phyloP scores from a whole-genome alignment of 2,888 invertebrate species.

The Drosophila falleni region DNA sequence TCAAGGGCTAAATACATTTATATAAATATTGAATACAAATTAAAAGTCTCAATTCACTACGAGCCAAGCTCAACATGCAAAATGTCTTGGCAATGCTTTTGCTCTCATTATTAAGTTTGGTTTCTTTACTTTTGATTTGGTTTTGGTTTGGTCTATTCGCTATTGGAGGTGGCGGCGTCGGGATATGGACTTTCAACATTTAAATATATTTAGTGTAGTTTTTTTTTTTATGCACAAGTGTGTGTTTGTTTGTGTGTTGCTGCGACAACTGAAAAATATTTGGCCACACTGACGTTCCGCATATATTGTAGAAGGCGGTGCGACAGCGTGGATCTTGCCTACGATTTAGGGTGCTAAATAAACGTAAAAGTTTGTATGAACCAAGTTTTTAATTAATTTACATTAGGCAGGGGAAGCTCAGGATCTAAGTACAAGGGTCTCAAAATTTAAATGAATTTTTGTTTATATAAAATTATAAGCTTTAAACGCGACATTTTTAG shows the following conservation, averaged over 20 bases:
- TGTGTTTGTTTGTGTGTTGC: conserved; percentile 33
- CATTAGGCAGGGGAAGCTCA: conserved; percentile 23
- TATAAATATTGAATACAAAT: conserved; percentile 7
- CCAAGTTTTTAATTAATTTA: conserved; percentile 65
- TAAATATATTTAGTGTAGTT: conserved; percentile 10
- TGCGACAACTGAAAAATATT: conserved; percentile 56
- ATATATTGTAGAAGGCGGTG: conserved; percentile 35
- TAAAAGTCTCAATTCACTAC: conserved; percentile 54
- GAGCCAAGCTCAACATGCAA: conserved; percentile 55
- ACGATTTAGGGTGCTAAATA: conserved; percentile 81
- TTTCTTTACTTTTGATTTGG: conserved; percentile 35
- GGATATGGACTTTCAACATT: conserved; percentile 71
- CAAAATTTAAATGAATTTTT: neutral
- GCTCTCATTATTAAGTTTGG: conserved; percentile 27
- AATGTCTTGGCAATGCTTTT: conserved; percentile 39
- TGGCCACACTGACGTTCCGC: conserved; percentile 53
- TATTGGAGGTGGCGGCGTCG: conserved; percentile 79
- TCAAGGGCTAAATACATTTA: conserved; percentile 11
- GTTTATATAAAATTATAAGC: conserved; percentile 26
- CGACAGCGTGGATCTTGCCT: conserved; percentile 62
- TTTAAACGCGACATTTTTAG: conserved; percentile 43
- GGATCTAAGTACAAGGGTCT: conserved; percentile 20
- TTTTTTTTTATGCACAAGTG: conserved; percentile 29
- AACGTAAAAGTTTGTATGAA: conserved; percentile 84
- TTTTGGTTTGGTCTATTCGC: conserved; percentile 44